phyloP scores from a whole-genome alignment of 64 coral and sea anemone species.

The Montipora efflorescens region DNA sequence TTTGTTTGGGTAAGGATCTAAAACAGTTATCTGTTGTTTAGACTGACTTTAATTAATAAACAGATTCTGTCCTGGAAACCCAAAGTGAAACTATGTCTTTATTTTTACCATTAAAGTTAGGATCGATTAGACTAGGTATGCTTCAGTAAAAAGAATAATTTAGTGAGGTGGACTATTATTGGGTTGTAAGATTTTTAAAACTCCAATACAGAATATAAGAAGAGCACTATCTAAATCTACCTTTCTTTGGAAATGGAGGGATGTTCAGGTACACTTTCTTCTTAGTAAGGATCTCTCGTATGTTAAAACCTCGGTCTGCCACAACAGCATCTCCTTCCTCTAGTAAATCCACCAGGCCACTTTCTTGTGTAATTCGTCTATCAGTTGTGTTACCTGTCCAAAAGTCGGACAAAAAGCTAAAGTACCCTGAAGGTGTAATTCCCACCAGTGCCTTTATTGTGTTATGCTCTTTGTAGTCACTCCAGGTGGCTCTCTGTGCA shows the following conservation, averaged over 20 bases:
- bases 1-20: conserved; percentile 22
- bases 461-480: conserved; percentile 23
- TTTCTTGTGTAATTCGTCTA: conserved; percentile 22
- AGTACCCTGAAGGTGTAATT: conserved; percentile 3
- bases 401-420: conserved; percentile 2
- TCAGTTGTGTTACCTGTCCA: background rate
- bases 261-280: conserved; percentile 70
- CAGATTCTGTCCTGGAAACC: conserved; percentile 9
- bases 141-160: background rate
- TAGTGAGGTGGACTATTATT: conserved; percentile 5
- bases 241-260: conserved; percentile 33
- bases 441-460: conserved; percentile 22
- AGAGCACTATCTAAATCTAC: conserved; percentile 9
- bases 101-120: conserved; percentile 6
- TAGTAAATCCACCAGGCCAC: conserved; percentile 16
- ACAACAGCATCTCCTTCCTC: background rate
- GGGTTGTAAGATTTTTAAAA: conserved; percentile 12
- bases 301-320: conserved; percentile 55
- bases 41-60: conserved; percentile 5
- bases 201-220: background rate
- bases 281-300: conserved; percentile 65
- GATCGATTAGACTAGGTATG: conserved; percentile 4
- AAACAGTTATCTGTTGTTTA: conserved; percentile 5
- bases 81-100: background rate
- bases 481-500: conserved; percentile 46